Base-by-base conservation (phyloP, 2,797 vertebrate genomes). In the Psittacula derbiana region DNA sequence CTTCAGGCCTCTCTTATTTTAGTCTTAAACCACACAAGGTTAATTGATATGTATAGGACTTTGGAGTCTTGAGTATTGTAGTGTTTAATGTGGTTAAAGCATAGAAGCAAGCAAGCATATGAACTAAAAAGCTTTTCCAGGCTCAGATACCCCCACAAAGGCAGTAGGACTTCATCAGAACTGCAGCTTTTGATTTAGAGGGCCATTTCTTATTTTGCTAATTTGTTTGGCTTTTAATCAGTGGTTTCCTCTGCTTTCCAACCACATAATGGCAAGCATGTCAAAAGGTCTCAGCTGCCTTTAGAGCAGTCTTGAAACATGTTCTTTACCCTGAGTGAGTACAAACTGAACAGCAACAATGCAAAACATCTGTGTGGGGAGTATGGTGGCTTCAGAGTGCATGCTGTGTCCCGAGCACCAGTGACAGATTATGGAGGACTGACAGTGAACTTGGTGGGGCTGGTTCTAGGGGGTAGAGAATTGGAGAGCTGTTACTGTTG, bases 181-280 rank as follows among this genome's bases (percentile, higher is more conserved):
- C 13, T 47, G 16, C 62, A 93, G 27, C 47, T 76, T 89, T 90
- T 90, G 71, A 80, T 94, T 78, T 84, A 86, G 70, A 88, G 70
- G 55, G 31, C 23, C 20, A 38, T 88, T 93, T 88, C 88, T 72
- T 75, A 41, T 66, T 91, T 95, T 70, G 70, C 70, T 85, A 67
- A 86, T 84, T 90, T 83, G 33, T 72, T 90, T 82, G 64, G 49
- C 53, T 93, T 96, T 91, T 93, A 86, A 88, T 91, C 55, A 88
- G 57, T 58, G 70, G 15, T 85, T 92, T 91, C 64, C 55, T 62
- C 16, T 83, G 52, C 81, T 90, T 93, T 12, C 24, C 71, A 73
- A 67, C 55, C 64, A 64, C 80, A 53, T 73, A 90, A 90, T 71
- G 52, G 64, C 52, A 80, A 76, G n/a, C 25, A 33, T 43, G 71